Conservation (phyloP, 1,140 invertebrate genomes). For the Drosophila pandora region DNA sequence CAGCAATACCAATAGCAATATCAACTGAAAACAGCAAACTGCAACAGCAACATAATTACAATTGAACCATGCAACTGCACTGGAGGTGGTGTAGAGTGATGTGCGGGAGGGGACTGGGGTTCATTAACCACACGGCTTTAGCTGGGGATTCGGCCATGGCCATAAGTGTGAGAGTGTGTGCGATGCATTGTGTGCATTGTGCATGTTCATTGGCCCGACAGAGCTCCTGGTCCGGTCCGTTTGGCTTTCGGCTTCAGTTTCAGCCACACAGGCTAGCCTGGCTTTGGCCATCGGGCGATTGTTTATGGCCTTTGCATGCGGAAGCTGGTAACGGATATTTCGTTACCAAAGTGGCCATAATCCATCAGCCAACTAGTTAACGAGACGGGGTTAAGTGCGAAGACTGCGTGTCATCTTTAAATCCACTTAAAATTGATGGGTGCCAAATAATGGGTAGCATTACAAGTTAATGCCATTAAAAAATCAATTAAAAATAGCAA, state of each 20-base stretch:
- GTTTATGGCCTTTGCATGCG: slow-evolving; percentile 69
- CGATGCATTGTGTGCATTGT: slow-evolving; percentile 19
- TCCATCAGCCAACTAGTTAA: slow-evolving; percentile 33
- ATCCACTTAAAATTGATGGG: slow-evolving; percentile 17
- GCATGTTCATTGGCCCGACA: slow-evolving; percentile 41
- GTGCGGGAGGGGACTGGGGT: slow-evolving; percentile 46
- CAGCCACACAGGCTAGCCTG: slow-evolving; percentile 1
- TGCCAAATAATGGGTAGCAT: not conserved
- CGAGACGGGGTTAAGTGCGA: slow-evolving; percentile 28
- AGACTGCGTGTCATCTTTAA: slow-evolving; percentile 16
- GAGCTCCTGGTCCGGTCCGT: slow-evolving; percentile 35
- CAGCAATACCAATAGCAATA: slow-evolving; percentile 30
- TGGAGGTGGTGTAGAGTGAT: not conserved
- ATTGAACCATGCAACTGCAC: slow-evolving; percentile 60
- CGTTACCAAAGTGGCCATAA: slow-evolving; percentile 54
- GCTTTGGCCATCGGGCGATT: slow-evolving; percentile 39
- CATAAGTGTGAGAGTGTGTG: slow-evolving; percentile 46
- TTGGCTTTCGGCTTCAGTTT: not conserved
- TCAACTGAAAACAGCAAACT: slow-evolving; percentile 8
- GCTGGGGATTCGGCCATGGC: slow-evolving; percentile 46
- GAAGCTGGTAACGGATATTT: slow-evolving; percentile 59
- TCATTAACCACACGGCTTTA: slow-evolving; percentile 62
- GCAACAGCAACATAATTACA: slow-evolving; percentile 70
- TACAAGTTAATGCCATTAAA: not conserved
- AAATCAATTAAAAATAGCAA: not conserved